Evolutionary conservation across 2,888 invertebrate genomes (phyloP), one percentile per base, ranked within the genome.

Genomic region (Drosophila yooni): DNA sequence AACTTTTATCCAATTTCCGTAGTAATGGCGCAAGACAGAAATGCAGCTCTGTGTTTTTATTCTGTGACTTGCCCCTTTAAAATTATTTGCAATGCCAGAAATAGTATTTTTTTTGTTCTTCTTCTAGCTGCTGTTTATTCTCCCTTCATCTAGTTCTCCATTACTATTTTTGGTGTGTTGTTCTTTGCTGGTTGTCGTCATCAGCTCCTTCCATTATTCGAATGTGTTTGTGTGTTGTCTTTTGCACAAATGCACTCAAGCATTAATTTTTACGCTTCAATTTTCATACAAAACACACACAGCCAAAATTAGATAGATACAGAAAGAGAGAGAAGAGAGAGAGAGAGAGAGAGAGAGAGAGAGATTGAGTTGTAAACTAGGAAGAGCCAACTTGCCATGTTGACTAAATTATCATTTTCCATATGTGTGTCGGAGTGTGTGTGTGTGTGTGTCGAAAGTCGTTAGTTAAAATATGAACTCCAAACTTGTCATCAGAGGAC

Each of bases 231-330:
- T 81, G 66, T 84, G 84, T 89, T 86, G 85, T 88, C 89, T 82
- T 86, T 85, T 88, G 74, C 84, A 79, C 76, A 82, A 84, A 80
- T 85, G 85, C 85, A 84, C 57, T 88, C 78, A 76, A 85, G 90
- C 89, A 89, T 89, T 87, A 78, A 89, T 89, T 89, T 89, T 89
- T 89, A 82, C 89, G 85, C 85, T 89, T 89, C 89, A 89, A 85
- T 86, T 89, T 86, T 80, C 83, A 78, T 67, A 65, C 80, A 80
- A 79, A 82, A 84, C 71, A 83, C 74, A 73, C 57, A 69, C 29
- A 57, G 46, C 46, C 46, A 25, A 46, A 66, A n/a, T 51, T 36
- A 56, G 29, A 48, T 27, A 38, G 53, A 51, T 38, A 48, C 8
- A 50, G 51, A 60, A 27, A 62, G 25, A 52, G 6, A 51, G n/a